Percentiles rank a stretch among this genome's conserved stretches.
These are phyloP conservation scores for Carcharodon carcharias DNA, from an alignment of 2,797 vertebrate species.

Conservation along the genomic window DNA sequence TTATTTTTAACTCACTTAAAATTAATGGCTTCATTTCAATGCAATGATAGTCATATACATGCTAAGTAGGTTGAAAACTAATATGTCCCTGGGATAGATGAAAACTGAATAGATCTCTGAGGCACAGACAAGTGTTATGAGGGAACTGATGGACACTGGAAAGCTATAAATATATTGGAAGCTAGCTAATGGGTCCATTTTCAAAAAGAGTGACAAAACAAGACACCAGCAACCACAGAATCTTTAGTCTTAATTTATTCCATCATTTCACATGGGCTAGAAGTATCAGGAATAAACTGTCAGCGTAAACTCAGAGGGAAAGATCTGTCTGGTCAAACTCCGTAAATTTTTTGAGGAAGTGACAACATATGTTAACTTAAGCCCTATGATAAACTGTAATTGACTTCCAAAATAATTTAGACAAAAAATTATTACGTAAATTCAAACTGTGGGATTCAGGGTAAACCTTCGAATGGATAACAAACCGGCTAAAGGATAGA, in stretches of 20 bases:
- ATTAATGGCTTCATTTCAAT: no score
- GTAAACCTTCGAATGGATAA: neutral
- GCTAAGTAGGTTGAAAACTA: no score
- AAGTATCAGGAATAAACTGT: neutral
- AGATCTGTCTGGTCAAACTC: neutral
- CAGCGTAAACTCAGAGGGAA: neutral
- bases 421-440: neutral
- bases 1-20: no score
- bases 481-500: neutral
- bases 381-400: neutral
- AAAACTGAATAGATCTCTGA: no score
- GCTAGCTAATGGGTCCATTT: neutral
- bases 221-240: neutral
- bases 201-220: neutral
- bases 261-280: no score
- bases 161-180: no score
- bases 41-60: no score
- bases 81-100: no score
- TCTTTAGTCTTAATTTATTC: neutral
- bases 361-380: neutral
- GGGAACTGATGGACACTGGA: no score
- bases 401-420: neutral
- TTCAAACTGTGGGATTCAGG: neutral
- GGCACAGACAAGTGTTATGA: no score
- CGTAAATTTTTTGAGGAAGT: neutral